Conservation (phyloP, 2,797 vertebrate species). For the Arrhamphus sclerolepis region DNA sequence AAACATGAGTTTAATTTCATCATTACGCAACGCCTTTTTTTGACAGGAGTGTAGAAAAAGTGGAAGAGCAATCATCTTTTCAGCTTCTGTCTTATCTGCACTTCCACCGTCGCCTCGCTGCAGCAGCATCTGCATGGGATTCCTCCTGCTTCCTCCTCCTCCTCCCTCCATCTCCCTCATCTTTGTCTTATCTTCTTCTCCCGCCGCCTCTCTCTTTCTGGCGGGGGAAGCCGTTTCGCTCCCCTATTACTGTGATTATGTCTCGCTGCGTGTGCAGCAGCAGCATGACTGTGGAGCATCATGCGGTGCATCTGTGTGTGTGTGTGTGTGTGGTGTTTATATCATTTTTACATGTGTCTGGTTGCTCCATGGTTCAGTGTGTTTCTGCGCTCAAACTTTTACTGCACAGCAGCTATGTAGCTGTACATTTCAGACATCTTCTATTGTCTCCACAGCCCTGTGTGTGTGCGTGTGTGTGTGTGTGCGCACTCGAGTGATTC, state of each 20-base stretch:
- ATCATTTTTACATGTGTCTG: slow-evolving; percentile 7
- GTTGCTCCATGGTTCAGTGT: background rate
- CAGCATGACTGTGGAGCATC: background rate
- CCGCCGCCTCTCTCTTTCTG: slow-evolving; percentile 21
- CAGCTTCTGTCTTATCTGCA: slow-evolving; percentile 3
- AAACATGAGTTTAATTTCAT: slow-evolving; percentile 3
- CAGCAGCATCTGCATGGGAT: slow-evolving; percentile 46
- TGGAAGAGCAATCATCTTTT: background rate
- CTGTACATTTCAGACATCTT: slow-evolving; percentile 9
- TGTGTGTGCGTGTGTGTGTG: slow-evolving; percentile 10
- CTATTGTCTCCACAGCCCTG: background rate
- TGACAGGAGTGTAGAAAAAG: background rate
- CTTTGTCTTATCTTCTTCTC: slow-evolving; percentile 49
- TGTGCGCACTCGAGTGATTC: too few relatives aligned
- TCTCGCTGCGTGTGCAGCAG: slow-evolving; percentile 4
- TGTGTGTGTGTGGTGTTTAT: background rate
- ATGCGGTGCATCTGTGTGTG: background rate
- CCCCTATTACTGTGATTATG: slow-evolving; percentile 43
- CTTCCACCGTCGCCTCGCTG: slow-evolving; percentile 14
- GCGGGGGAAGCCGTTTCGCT: slow-evolving; percentile 19
- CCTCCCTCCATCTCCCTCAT: slow-evolving; percentile 32
- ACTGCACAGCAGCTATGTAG: background rate
- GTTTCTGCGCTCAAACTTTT: background rate
- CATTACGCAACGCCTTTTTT: background rate
- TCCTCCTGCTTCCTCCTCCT: slow-evolving; percentile 23